A percentile compares a stretch with the other conserved stretches of the same genome.
Evolutionary conservation across 2,888 invertebrate species (phyloP).

Genomic region (Ischnus inquisitorius): DNA sequence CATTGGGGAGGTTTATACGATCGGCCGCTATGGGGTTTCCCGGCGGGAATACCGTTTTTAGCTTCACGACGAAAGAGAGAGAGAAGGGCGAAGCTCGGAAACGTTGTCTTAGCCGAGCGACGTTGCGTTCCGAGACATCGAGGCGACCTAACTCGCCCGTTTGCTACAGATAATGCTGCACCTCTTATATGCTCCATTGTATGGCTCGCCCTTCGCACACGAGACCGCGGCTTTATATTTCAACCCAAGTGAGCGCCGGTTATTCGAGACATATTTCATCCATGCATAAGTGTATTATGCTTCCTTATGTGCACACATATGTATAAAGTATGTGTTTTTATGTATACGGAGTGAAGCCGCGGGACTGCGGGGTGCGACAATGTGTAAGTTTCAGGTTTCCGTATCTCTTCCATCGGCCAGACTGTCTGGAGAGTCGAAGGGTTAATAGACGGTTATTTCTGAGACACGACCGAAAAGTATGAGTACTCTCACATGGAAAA

Average conservation of each 20-base stretch:
- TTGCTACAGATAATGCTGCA: not conserved
- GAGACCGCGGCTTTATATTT: conserved; percentile 54
- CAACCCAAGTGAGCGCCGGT: conserved; percentile 48
- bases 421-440: conserved; percentile 34
- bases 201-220: conserved; percentile 34
- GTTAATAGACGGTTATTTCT: conserved; percentile 10
- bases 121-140: conserved; percentile 1
- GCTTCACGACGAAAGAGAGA: conserved; percentile 16
- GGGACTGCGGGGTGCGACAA: conserved; percentile 28
- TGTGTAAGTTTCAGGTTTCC: conserved; percentile 50
- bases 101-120: not conserved
- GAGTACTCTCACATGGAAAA: too few relatives aligned
- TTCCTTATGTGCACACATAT: not conserved
- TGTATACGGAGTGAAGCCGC: not conserved
- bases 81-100: not conserved
- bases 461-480: too few relatives aligned
- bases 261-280: conserved; percentile 55
- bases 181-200: conserved; percentile 5
- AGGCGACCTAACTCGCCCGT: conserved; percentile 2
- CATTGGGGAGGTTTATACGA: not conserved
- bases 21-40: conserved; percentile 21
- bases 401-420: conserved; percentile 30
- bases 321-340: not conserved
- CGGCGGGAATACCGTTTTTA: conserved; percentile 1
- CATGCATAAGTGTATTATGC: conserved; percentile 10